These are phyloP conservation scores for Spizaetus ornatus DNA, from an alignment of 2,113 vertebrate genomes.

Conservation along the genomic window DNA sequence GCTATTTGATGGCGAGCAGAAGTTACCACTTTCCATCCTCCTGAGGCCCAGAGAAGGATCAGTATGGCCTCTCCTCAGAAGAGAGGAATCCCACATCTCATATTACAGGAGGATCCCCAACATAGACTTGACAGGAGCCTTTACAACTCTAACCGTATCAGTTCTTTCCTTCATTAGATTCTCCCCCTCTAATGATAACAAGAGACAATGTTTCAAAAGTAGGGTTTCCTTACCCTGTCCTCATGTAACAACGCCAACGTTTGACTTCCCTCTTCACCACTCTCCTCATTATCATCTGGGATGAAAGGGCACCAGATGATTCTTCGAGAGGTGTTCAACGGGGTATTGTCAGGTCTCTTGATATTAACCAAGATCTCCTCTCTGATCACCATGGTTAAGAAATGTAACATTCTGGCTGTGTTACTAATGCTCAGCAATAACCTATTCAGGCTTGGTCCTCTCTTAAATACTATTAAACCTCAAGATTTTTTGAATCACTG, in stretches of 20 bases:
- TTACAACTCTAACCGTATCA: neutral
- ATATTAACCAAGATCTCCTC: conserved; percentile 92
- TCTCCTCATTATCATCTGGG: conserved; percentile 90
- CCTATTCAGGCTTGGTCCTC: neutral
- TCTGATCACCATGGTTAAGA: conserved; percentile 78
- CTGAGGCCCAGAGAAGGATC: neutral
- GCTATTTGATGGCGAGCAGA: neutral
- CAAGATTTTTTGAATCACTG: neutral
- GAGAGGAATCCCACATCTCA: neutral
- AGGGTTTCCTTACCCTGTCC: conserved; percentile 80
- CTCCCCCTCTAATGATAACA: neutral
- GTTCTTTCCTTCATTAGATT: neutral
- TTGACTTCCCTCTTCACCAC: conserved; percentile 86
- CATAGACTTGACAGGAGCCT: neutral
- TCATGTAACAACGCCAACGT: conserved; percentile 90
- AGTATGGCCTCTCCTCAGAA: neutral
- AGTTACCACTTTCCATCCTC: neutral
- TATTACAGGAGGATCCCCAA: neutral
- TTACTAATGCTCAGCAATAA: neutral
- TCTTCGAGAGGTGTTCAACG: conserved; percentile 85
- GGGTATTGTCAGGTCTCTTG: conserved; percentile 81
- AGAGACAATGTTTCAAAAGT: fast-evolving
- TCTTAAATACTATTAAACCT: neutral
- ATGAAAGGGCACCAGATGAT: conserved; percentile 99
- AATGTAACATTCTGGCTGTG: neutral